These are phyloP conservation scores for Hippopotamus amphibius DNA, from an alignment of 2,113 vertebrate genomes.

Conservation along the genomic window DNA sequence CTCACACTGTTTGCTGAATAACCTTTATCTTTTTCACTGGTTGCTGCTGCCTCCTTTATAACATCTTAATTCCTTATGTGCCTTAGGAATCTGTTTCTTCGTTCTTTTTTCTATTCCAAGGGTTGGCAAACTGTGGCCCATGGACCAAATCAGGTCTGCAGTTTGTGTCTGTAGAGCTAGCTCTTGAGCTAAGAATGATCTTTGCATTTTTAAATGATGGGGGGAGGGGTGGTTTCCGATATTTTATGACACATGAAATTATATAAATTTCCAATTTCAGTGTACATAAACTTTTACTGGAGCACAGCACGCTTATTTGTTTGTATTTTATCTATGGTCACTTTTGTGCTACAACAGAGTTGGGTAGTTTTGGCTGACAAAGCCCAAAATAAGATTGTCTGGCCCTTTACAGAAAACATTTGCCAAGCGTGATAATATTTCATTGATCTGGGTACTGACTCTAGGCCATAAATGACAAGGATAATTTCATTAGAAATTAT, in stretches of 20 bases:
- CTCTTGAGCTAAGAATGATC: neutral
- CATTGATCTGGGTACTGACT: neutral
- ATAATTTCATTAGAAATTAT: neutral
- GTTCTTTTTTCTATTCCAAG: neutral
- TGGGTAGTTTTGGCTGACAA: neutral
- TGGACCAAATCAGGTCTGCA: neutral
- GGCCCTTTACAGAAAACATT: neutral
- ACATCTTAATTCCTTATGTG: neutral
- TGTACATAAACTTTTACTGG: neutral
- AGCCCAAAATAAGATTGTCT: neutral
- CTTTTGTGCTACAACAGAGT: neutral
- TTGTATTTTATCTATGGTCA: neutral
- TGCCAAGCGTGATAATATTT: fast-evolving
- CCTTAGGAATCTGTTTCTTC: neutral
- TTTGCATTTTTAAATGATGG: neutral
- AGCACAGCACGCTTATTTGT: neutral
- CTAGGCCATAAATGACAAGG: neutral
- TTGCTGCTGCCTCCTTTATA: neutral
- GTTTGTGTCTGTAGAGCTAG: neutral
- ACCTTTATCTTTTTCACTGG: neutral
- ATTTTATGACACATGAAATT: neutral
- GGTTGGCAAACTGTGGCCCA: neutral
- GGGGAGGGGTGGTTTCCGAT: neutral
- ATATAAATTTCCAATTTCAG: neutral
- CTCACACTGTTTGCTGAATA: neutral